Percentiles rank a stretch among this genome's conserved stretches.
Conservation (phyloP, 23 tunicate genomes). For the Halocynthia roretzi region DNA sequence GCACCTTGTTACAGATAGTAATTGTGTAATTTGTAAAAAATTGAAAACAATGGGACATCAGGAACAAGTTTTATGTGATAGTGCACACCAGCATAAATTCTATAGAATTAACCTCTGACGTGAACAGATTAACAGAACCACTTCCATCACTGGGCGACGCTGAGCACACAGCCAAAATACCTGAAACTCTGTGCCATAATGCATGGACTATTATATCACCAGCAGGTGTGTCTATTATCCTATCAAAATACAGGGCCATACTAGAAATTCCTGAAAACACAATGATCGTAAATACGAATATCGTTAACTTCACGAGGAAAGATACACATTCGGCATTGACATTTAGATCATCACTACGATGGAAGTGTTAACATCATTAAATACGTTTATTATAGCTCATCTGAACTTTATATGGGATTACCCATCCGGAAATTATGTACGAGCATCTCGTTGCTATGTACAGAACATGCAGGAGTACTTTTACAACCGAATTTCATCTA, state of each 20-base stretch:
- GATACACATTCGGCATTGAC: too few species aligned
- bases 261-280: neutral
- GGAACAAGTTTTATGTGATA: neutral
- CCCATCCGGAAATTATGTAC: too few species aligned
- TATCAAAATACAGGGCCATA: slow-evolving; percentile 84
- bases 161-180: slow-evolving; percentile 44
- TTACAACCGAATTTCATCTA: too few species aligned
- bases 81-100: neutral
- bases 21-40: neutral
- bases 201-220: slow-evolving; percentile 13
- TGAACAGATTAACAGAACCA: slow-evolving; percentile 50
- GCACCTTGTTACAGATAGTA: too few species aligned
- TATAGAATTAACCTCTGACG: slow-evolving; percentile 36
- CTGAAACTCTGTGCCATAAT: slow-evolving; percentile 62
- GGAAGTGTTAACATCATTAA: too few species aligned
- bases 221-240: slow-evolving; percentile 39
- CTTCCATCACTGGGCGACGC: slow-evolving; percentile 27
- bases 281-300: too few species aligned
- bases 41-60: neutral
- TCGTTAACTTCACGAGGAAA: too few species aligned
- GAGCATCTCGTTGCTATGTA: too few species aligned
- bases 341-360: too few species aligned
- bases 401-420: too few species aligned
- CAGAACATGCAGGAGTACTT: too few species aligned
- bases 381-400: too few species aligned